A percentile compares a stretch with the other conserved stretches of the same genome.
Conservation (phyloP, 1,140 invertebrate species). For the Sarcophaga bullata region DNA sequence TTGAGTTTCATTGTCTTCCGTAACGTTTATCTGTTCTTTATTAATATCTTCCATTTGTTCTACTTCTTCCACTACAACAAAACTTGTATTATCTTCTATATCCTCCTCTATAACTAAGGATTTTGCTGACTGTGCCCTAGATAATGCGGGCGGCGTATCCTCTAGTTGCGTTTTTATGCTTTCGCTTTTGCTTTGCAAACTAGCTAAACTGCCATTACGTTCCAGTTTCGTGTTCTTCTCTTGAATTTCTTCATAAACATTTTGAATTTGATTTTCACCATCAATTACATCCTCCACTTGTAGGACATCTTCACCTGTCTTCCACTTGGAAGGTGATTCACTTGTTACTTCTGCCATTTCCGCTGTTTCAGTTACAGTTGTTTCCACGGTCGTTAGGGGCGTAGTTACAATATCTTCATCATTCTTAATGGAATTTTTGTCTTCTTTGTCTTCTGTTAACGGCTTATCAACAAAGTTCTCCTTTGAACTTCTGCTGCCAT, state of each 20-base stretch:
- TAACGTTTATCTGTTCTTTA: background rate
- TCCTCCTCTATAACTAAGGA: conserved; percentile 60
- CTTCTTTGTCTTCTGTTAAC: background rate
- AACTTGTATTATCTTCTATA: conserved; percentile 57
- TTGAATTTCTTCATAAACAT: conserved; percentile 24
- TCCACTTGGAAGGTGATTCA: conserved; percentile 37
- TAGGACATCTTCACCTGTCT: conserved; percentile 28
- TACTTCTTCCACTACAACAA: conserved; percentile 54
- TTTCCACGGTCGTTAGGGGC: conserved; percentile 32
- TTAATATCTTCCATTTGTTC: background rate
- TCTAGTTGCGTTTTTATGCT: conserved; percentile 61
- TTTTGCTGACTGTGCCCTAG: conserved; percentile 57
- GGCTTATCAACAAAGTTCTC: conserved; percentile 41
- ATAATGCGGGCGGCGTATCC: conserved; percentile 55
- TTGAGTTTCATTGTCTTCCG: background rate
- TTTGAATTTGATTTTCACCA: background rate
- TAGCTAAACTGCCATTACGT: conserved; percentile 55
- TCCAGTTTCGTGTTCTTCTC: conserved; percentile 40
- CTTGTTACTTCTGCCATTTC: conserved; percentile 37
- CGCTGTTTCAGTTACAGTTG: background rate
- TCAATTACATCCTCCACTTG: conserved; percentile 39
- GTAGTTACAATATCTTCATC: conserved; percentile 42
- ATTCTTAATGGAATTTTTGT: conserved; percentile 38
- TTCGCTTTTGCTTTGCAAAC: conserved; percentile 57
- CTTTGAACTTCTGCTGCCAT: background rate